Conservation (phyloP, 1,140 invertebrate genomes). For the Brachionus asplanchnoidis region DNA sequence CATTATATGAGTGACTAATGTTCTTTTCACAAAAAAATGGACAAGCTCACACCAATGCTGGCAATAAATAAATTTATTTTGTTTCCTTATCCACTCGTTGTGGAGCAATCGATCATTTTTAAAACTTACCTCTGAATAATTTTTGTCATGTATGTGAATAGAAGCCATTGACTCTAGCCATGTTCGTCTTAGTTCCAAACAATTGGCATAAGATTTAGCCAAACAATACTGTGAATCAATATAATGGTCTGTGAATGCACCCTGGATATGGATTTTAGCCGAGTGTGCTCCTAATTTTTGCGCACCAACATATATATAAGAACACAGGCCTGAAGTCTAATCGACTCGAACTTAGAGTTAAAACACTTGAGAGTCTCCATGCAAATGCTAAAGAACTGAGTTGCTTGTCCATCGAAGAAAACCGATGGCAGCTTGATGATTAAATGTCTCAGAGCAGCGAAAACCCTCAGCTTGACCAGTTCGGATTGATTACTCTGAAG, state of each 20-base stretch:
- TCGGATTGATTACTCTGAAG: slow-evolving; percentile 83
- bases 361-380: slow-evolving; percentile 66
- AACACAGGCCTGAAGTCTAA: slow-evolving; percentile 80
- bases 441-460: slow-evolving; percentile 79
- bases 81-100: neutral
- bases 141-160: slow-evolving; percentile 70
- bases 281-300: slow-evolving; percentile 82
- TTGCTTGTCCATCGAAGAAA: slow-evolving; percentile 57
- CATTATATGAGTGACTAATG: too few species aligned
- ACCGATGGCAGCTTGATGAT: slow-evolving; percentile 80
- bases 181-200: slow-evolving; percentile 81
- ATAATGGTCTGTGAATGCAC: slow-evolving; percentile 81
- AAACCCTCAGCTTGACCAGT: slow-evolving; percentile 77
- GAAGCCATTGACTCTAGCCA: slow-evolving; percentile 85
- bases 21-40: neutral
- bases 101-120: neutral
- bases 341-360: slow-evolving; percentile 70
- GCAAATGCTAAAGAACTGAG: neutral
- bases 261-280: slow-evolving; percentile 73
- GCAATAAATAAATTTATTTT: neutral
- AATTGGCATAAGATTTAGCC: slow-evolving; percentile 87
- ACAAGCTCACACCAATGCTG: slow-evolving; percentile 25
- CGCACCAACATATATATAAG: slow-evolving; percentile 83
- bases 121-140: slow-evolving; percentile 68
- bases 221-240: slow-evolving; percentile 84